These are phyloP conservation scores for Eupithecia subumbrata DNA, from an alignment of 2,888 invertebrate species.

Conservation along the genomic window DNA sequence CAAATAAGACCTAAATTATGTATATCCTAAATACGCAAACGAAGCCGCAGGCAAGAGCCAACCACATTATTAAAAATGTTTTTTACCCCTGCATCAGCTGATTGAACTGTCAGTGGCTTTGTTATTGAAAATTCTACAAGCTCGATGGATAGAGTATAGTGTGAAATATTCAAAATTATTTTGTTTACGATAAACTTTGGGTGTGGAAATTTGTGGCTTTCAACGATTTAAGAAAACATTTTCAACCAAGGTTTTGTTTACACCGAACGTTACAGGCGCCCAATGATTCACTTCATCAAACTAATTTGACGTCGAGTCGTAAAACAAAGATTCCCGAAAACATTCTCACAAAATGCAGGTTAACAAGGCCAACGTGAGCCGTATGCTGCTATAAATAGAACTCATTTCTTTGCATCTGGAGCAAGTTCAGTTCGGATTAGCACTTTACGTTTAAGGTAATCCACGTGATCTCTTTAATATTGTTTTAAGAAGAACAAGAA, in stretches of 20 bases:
- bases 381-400: conserved; percentile 38
- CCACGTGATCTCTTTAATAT: conserved; percentile 20
- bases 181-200: neutral
- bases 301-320: conserved; percentile 24
- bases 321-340: conserved; percentile 25
- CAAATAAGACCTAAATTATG: no score
- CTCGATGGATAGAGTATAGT: no score
- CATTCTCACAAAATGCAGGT: conserved; percentile 42
- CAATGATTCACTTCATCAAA: conserved; percentile 19
- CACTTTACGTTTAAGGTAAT: conserved; percentile 33
- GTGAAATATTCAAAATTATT: neutral
- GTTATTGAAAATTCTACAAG: no score
- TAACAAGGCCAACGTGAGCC: conserved; percentile 45
- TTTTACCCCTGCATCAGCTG: no score
- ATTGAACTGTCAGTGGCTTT: no score
- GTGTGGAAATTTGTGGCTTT: neutral
- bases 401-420: conserved; percentile 47
- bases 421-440: conserved; percentile 42
- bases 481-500: neutral
- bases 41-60: no score
- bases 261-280: neutral
- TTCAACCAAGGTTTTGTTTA: conserved; percentile 1
- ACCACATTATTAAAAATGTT: no score
- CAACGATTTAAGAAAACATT: neutral
- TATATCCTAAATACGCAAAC: no score